Percentiles rank a stretch among this genome's conserved stretches.
Conservation (phyloP, 2,888 invertebrate genomes). For the Sphinx pinastri region DNA sequence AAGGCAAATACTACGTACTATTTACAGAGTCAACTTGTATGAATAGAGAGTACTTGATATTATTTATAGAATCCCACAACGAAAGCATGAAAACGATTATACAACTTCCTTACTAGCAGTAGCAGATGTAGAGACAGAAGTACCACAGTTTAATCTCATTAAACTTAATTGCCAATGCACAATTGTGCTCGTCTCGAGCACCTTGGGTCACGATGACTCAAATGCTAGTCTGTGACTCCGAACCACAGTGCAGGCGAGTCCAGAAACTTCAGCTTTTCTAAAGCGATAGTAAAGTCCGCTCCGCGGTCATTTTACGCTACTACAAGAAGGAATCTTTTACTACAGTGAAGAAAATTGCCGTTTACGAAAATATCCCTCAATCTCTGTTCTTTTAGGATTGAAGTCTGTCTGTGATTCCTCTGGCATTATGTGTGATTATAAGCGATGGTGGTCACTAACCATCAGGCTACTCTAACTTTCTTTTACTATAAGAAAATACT, state of each 20-base stretch:
- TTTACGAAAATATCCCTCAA: too few species aligned
- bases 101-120: conserved; percentile 28
- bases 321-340: too few species aligned
- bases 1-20: neutral
- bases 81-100: conserved; percentile 22
- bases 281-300: neutral
- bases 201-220: conserved; percentile 69
- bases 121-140: conserved; percentile 68
- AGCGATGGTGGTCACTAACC: too few species aligned
- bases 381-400: too few species aligned
- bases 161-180: conserved; percentile 76
- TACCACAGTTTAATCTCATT: conserved; percentile 77
- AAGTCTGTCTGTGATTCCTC: too few species aligned
- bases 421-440: too few species aligned
- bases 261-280: neutral
- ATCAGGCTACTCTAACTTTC: too few species aligned
- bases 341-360: too few species aligned
- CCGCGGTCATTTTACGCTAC: too few species aligned
- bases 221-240: conserved; percentile 31
- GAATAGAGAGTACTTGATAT: conserved; percentile 29
- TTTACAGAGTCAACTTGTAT: neutral
- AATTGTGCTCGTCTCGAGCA: conserved; percentile 69
- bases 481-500: too few species aligned
- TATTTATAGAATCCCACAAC: conserved; percentile 32
- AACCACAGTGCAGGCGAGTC: neutral